Percentiles rank a stretch among this genome's conserved stretches.
These are phyloP conservation scores for Arge pagana DNA, from an alignment of 2,888 invertebrate species.

Conservation along the genomic window DNA sequence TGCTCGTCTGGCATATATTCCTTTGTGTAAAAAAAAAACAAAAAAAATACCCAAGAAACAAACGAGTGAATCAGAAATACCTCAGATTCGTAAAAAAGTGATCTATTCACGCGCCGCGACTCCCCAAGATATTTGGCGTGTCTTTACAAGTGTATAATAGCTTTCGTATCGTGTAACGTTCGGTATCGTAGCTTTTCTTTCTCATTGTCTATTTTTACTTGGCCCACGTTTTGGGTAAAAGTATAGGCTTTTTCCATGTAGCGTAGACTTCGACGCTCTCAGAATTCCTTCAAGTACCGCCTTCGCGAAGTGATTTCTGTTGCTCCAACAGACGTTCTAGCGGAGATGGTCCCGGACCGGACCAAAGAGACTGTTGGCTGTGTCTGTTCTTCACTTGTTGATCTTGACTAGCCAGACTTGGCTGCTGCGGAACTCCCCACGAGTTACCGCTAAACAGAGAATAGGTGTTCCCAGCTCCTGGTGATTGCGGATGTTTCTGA, in stretches of 20 bases:
- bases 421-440: conserved; percentile 41
- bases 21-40: no score
- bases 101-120: no score
- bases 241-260: conserved; percentile 37
- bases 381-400: conserved; percentile 42
- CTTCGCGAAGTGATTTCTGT: conserved; percentile 69
- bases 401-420: conserved; percentile 39
- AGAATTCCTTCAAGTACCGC: conserved; percentile 52
- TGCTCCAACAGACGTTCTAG: conserved; percentile 80
- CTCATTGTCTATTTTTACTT: conserved; percentile 30
- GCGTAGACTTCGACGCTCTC: conserved; percentile 34
- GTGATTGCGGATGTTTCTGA: conserved; percentile 52
- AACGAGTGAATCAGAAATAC: no score
- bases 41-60: no score
- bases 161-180: conserved; percentile 33
- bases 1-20: no score
- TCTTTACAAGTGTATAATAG: conserved; percentile 20
- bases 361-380: conserved; percentile 72
- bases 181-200: conserved; percentile 22
- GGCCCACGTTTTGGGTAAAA: conserved; percentile 36
- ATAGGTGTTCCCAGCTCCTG: conserved; percentile 59
- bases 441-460: conserved; percentile 63
- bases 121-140: no score
- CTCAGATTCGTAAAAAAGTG: no score
- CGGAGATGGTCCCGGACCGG: conserved; percentile 77